Percentiles rank a stretch among this genome's conserved stretches.
Evolutionary conservation across 2,888 invertebrate genomes (phyloP).

Genomic region (Rhopalosiphum nymphaeae): DNA sequence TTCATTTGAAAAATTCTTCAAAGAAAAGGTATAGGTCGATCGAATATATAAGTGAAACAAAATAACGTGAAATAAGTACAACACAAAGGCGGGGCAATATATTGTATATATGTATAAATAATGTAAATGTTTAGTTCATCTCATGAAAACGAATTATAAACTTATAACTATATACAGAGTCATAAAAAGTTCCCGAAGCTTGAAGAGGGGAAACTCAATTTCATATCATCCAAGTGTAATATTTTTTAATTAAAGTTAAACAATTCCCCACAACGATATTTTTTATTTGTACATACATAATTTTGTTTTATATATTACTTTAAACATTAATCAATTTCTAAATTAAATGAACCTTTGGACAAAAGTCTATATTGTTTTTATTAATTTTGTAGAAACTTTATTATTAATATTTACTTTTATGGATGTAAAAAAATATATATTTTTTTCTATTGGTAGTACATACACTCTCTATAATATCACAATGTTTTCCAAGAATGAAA

Average conservation of each 20-base stretch:
- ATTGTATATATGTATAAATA: conserved; percentile 47
- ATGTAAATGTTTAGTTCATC: conserved; percentile 61
- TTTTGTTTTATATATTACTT: conserved; percentile 29
- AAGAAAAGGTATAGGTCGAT: conserved; percentile 36
- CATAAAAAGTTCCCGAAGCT: conserved; percentile 47
- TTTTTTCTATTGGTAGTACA: neutral
- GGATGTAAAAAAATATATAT: neutral
- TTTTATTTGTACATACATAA: conserved; percentile 32
- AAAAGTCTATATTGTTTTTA: conserved; percentile 37
- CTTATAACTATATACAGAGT: conserved; percentile 47
- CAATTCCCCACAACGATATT: conserved; percentile 42
- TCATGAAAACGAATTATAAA: conserved; percentile 58
- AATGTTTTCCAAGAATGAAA: conserved; percentile 1
- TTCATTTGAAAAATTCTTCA: conserved; percentile 17
- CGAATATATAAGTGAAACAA: conserved; percentile 46
- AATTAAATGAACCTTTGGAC: conserved; percentile 38
- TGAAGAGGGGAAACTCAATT: conserved; percentile 50
- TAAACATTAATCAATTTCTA: conserved; percentile 53
- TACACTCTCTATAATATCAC: neutral
- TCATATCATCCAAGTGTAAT: conserved; percentile 54
- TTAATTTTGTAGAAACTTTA: conserved; percentile 20
- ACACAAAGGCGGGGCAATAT: conserved; percentile 26
- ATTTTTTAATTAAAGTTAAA: conserved; percentile 61
- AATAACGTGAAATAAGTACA: conserved; percentile 46
- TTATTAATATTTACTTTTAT: conserved; percentile 35